Conservation (phyloP, 2,888 invertebrate species). For the Saturnia pavonia region DNA sequence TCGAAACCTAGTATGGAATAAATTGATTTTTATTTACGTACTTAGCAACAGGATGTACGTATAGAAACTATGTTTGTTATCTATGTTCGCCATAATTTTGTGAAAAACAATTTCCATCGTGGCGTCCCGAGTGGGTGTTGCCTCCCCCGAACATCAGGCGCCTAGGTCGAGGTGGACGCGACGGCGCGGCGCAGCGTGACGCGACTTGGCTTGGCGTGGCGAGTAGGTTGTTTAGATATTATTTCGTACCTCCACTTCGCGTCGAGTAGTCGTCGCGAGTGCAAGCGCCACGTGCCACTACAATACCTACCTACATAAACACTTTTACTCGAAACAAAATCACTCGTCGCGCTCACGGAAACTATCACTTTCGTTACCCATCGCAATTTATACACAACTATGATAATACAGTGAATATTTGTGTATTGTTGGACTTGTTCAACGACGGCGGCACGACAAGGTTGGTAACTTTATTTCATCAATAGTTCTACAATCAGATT, state of each 20-base stretch:
- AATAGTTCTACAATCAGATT: conserved; percentile 47
- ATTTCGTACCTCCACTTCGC: conserved; percentile 49
- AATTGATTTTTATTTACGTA: background rate
- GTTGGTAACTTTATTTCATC: conserved; percentile 57
- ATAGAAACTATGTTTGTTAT: conserved; percentile 3
- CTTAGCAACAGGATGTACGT: background rate
- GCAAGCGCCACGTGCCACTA: conserved; percentile 52
- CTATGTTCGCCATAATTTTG: background rate
- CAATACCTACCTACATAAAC: conserved; percentile 26
- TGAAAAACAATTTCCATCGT: conserved; percentile 19
- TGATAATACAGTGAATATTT: conserved; percentile 62
- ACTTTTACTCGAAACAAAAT: conserved; percentile 50
- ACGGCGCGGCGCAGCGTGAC: background rate
- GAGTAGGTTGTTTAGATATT: conserved; percentile 15
- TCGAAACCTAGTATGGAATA: background rate
- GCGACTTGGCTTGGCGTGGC: background rate
- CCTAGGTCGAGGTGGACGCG: conserved; percentile 24
- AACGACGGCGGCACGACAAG: conserved; percentile 52
- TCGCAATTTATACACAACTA: conserved; percentile 46
- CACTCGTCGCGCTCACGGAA: conserved; percentile 51
- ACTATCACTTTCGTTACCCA: conserved; percentile 65
- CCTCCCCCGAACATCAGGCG: conserved; percentile 14
- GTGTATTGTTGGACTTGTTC: conserved; percentile 48
- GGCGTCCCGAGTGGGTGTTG: conserved; percentile 8
- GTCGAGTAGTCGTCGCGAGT: conserved; percentile 58